phyloP scores from a whole-genome alignment of 2,888 invertebrate species.

The Molorchus minor region DNA sequence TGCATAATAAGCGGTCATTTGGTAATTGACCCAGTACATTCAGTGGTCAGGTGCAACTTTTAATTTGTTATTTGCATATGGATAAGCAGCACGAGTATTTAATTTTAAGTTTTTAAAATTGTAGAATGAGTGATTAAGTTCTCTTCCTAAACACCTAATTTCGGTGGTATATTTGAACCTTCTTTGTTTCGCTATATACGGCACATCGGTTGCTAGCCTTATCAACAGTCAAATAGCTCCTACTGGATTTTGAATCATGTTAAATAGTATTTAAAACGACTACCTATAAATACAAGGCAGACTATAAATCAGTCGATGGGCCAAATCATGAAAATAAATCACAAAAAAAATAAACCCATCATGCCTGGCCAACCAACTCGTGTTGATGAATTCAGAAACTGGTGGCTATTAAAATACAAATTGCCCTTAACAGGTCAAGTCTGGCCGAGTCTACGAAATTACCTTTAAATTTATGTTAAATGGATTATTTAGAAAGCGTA shows the following conservation, averaged over 20 bases:
- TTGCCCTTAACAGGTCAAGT: slow-evolving; percentile 44
- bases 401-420: slow-evolving; percentile 46
- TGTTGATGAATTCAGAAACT: slow-evolving; percentile 43
- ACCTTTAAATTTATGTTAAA: slow-evolving; percentile 53
- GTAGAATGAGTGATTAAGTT: not conserved
- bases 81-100: not conserved
- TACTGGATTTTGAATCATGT: too few relatives aligned
- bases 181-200: too few relatives aligned
- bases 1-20: not conserved
- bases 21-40: slow-evolving; percentile 5
- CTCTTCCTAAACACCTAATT: too few relatives aligned
- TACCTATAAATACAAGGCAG: too few relatives aligned
- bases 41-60: not conserved
- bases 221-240: too few relatives aligned
- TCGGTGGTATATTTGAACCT: too few relatives aligned
- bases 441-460: slow-evolving; percentile 42
- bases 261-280: too few relatives aligned
- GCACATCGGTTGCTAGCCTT: too few relatives aligned
- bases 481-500: slow-evolving; percentile 53
- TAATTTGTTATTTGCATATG: slow-evolving; percentile 8
- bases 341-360: too few relatives aligned
- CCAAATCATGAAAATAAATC: too few relatives aligned
- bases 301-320: too few relatives aligned
- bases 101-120: not conserved
- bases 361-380: too few relatives aligned